phyloP scores from a whole-genome alignment of 23 tunicate genomes.

The Trididemnum nubilum region DNA sequence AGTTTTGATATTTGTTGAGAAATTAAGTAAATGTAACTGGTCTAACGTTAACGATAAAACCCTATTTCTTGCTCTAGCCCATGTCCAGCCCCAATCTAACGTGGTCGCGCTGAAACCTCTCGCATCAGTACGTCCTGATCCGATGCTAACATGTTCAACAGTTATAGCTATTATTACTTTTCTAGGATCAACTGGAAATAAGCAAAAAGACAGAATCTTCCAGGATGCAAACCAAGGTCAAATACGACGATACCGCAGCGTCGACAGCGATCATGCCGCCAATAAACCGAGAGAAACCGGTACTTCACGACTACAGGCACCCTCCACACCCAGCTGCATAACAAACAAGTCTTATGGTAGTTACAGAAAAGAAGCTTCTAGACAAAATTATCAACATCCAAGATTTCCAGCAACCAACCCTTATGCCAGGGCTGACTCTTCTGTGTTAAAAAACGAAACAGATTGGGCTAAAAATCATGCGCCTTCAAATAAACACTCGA shows the following conservation, averaged over 20 bases:
- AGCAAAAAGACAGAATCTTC: slow-evolving; percentile 6
- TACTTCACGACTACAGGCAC: slow-evolving; percentile 2
- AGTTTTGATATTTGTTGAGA: too few species aligned
- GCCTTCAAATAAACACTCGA: not conserved
- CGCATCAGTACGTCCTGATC: too few species aligned
- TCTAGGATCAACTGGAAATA: slow-evolving; percentile 39
- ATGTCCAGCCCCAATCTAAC: too few species aligned
- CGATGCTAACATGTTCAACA: too few species aligned
- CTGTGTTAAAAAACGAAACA: not conserved
- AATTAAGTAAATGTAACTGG: too few species aligned
- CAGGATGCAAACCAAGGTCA: not conserved
- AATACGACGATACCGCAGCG: slow-evolving; percentile 30
- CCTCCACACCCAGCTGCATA: not conserved
- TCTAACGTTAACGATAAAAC: too few species aligned
- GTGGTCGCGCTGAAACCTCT: too few species aligned
- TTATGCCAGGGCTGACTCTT: slow-evolving; percentile 6
- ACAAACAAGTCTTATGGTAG: not conserved
- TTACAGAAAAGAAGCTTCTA: not conserved
- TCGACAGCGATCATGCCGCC: slow-evolving; percentile 23
- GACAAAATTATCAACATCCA: slow-evolving; percentile 11
- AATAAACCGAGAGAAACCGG: slow-evolving; percentile 19
- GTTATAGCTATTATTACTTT: too few species aligned
- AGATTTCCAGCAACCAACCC: slow-evolving; percentile 57
- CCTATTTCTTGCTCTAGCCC: too few species aligned
- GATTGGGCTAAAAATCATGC: not conserved